A percentile compares a stretch with the other conserved stretches of the same genome.
Evolutionary conservation across 2,113 vertebrate genomes (phyloP).

Genomic region (Ancistrus triradiatus): DNA sequence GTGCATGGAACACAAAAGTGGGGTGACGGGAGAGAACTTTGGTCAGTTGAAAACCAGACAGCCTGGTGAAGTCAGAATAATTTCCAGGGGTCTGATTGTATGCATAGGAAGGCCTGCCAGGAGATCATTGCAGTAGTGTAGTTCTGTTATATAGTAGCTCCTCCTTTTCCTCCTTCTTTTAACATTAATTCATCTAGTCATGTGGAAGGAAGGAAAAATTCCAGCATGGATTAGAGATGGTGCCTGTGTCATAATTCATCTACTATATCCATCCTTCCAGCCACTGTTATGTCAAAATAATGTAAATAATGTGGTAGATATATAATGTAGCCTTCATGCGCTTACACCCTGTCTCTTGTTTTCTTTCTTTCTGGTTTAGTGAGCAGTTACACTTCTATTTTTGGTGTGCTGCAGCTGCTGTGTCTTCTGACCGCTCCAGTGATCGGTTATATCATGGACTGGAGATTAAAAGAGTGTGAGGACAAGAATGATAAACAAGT

Average conservation of each 20-base stretch:
- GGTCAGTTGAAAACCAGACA: no score
- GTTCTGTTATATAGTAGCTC: no score
- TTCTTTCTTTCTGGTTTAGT: conserved; percentile 62
- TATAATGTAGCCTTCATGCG: background rate
- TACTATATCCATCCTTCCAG: background rate
- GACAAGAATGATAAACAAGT: conserved; percentile 70
- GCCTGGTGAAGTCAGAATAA: no score
- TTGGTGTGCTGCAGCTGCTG: conserved; percentile 90
- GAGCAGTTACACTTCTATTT: conserved; percentile 91
- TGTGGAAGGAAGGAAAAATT: conserved; percentile 6
- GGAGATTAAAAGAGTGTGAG: conserved; percentile 89
- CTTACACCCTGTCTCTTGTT: background rate
- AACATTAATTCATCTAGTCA: conserved; percentile 26
- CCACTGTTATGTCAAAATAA: background rate
- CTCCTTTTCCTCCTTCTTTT: conserved; percentile 30
- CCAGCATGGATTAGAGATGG: conserved; percentile 1
- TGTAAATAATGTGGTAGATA: background rate
- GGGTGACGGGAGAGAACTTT: no score
- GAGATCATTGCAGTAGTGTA: no score
- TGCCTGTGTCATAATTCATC: background rate
- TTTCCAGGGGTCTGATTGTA: no score
- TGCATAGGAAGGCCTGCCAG: no score
- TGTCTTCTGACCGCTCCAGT: conserved; percentile 92
- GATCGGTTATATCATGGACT: conserved; percentile 97
- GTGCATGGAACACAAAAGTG: no score